Percentiles rank a stretch among this genome's conserved stretches.
phyloP scores from a whole-genome alignment of 2,888 invertebrate species.

The Ectemnius lituratus region DNA sequence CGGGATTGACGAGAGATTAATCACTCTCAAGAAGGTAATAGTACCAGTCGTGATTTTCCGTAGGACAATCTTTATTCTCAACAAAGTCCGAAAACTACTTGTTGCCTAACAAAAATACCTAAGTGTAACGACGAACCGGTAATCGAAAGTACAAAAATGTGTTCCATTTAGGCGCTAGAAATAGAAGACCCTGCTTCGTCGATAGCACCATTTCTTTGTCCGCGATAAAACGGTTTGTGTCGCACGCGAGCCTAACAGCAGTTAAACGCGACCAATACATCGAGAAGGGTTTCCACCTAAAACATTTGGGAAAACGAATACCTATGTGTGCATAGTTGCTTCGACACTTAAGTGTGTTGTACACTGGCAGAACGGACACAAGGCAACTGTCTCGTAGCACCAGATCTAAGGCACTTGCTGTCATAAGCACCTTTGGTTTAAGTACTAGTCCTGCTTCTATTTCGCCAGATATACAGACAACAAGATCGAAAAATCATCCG shows the following conservation, averaged over 20 bases:
- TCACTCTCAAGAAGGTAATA: background rate
- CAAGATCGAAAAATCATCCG: too few species aligned
- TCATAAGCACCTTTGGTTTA: constrained; percentile 34
- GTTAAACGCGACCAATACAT: background rate
- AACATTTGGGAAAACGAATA: background rate
- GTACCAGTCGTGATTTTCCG: background rate
- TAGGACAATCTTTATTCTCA: background rate
- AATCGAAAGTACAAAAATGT: background rate
- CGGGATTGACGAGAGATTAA: background rate
- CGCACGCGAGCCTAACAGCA: background rate
- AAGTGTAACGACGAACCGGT: background rate
- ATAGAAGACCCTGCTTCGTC: background rate
- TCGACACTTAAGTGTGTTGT: too few species aligned
- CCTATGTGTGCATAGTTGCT: too few species aligned
- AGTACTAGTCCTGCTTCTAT: too few species aligned
- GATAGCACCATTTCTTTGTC: background rate
- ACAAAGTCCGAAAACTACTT: background rate
- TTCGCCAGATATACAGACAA: constrained; percentile 16
- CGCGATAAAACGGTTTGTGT: background rate
- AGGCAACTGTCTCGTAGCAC: constrained; percentile 19
- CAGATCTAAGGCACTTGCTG: constrained; percentile 39
- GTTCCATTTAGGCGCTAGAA: background rate
- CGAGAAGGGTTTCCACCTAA: background rate
- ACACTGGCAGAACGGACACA: too few species aligned
- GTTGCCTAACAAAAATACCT: background rate